A percentile compares a stretch with the other conserved stretches of the same genome.
These are phyloP conservation scores for Nyctereutes procyonoides DNA, from an alignment of 2,113 vertebrate genomes.

Conservation along the genomic window DNA sequence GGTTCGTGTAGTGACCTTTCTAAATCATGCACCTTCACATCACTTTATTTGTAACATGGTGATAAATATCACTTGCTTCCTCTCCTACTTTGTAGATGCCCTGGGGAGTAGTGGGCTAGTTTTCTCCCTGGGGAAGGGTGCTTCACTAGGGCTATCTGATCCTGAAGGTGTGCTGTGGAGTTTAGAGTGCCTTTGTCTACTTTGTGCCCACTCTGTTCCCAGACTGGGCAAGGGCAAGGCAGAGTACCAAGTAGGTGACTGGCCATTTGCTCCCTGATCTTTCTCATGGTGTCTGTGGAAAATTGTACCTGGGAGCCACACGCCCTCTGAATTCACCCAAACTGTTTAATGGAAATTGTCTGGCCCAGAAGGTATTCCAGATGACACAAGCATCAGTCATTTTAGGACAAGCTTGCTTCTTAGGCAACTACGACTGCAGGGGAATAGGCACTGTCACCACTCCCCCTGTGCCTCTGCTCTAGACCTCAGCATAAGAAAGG, in stretches of 20 bases:
- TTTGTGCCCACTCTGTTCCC: not conserved
- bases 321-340: not conserved
- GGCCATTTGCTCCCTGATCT: not conserved
- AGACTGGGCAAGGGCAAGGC: too few species aligned
- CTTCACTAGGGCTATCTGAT: not conserved
- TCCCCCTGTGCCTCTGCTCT: not conserved
- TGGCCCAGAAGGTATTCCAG: too few species aligned
- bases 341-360: not conserved
- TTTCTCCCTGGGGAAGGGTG: not conserved
- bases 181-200: not conserved
- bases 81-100: not conserved
- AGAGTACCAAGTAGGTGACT: too few species aligned
- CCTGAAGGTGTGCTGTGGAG: fast-evolving
- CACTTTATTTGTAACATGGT: not conserved
- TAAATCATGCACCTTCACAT: fast-evolving
- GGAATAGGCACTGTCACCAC: fast-evolving
- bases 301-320: fast-evolving
- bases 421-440: not conserved
- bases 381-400: fast-evolving
- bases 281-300: fast-evolving
- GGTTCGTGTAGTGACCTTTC: not conserved
- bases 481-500: not conserved
- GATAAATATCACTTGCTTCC: not conserved
- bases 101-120: not conserved
- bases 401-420: not conserved